These are phyloP conservation scores for Lycaena phlaeas DNA, from an alignment of 2,888 invertebrate species.

Conservation along the genomic window DNA sequence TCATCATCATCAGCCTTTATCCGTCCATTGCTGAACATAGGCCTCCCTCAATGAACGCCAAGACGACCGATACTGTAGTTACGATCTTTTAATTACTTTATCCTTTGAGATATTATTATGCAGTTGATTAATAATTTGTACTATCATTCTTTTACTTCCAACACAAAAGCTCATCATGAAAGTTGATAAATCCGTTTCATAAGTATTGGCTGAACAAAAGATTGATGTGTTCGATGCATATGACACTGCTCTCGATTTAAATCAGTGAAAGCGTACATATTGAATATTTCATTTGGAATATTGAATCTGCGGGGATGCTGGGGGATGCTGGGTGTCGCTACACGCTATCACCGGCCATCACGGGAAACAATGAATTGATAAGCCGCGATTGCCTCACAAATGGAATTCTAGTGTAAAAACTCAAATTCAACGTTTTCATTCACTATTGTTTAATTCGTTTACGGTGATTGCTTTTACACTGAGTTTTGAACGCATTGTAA, in stretches of 20 bases:
- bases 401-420: slow-evolving; percentile 19
- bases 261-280: slow-evolving; percentile 33
- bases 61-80: no score
- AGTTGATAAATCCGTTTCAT: background rate
- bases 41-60: no score
- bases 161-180: slow-evolving; percentile 2
- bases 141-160: no score
- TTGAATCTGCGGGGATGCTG: slow-evolving; percentile 33
- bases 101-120: no score
- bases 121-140: no score
- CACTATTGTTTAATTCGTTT: background rate
- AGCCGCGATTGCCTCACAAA: slow-evolving; percentile 26
- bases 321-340: slow-evolving; percentile 18
- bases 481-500: background rate
- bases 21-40: no score
- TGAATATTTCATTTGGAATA: slow-evolving; percentile 54
- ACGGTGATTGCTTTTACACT: background rate
- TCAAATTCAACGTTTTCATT: background rate
- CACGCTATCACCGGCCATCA: slow-evolving; percentile 17
- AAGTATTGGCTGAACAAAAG: slow-evolving; percentile 9
- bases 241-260: slow-evolving; percentile 36
- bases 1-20: no score
- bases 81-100: no score
- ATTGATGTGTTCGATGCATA: slow-evolving; percentile 13
- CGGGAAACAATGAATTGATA: slow-evolving; percentile 31